phyloP scores from a whole-genome alignment of 2,888 invertebrate genomes.

The Temnothorax rugatulus region DNA sequence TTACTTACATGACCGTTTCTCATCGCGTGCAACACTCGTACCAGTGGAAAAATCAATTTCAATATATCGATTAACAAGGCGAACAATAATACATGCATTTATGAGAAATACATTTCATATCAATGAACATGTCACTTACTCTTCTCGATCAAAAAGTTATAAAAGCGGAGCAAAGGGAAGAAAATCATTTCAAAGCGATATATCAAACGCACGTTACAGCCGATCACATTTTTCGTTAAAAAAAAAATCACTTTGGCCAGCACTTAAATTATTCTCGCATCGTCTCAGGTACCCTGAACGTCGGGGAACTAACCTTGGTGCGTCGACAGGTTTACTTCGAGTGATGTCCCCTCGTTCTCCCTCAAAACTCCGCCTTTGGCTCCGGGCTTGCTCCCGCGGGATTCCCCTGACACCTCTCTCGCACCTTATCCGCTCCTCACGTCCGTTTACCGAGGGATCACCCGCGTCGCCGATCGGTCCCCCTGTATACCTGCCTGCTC shows the following conservation, averaged over 20 bases:
- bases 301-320: conserved; percentile 78
- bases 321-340: conserved; percentile 84
- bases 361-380: conserved; percentile 26
- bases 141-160: background rate
- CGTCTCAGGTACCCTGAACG: background rate
- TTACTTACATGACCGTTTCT: background rate
- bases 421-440: conserved; percentile 44
- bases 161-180: background rate
- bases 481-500: background rate
- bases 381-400: conserved; percentile 42
- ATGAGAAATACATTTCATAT: background rate
- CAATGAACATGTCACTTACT: background rate
- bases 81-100: background rate
- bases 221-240: background rate
- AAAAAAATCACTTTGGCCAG: background rate
- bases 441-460: conserved; percentile 41
- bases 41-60: background rate
- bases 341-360: conserved; percentile 49
- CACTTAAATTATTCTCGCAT: background rate
- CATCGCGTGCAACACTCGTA: background rate
- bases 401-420: conserved; percentile 31
- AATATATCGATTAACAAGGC: background rate
- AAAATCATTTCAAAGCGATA: background rate
- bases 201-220: background rate
- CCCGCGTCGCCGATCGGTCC: conserved; percentile 40